phyloP scores from a whole-genome alignment of 2,113 vertebrate species.

The Deroptyus accipitrinus region DNA sequence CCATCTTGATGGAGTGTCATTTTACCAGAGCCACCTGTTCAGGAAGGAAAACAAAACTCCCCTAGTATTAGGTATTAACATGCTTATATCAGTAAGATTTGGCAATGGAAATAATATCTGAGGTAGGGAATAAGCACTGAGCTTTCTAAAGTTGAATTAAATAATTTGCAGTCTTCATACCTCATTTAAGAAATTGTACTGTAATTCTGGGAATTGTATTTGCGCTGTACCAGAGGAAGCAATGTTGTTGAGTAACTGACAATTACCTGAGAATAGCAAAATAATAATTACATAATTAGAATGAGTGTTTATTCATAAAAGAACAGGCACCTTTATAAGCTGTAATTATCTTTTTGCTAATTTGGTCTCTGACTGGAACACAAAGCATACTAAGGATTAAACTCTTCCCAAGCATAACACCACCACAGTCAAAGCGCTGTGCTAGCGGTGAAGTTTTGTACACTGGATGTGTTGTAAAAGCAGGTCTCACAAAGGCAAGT shows the following conservation, averaged over 20 bases:
- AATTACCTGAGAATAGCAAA: constrained; percentile 48
- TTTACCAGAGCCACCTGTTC: constrained; percentile 38
- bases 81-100: neutral
- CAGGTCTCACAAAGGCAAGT: neutral
- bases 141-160: neutral
- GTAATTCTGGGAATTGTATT: neutral
- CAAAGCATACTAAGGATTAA: neutral
- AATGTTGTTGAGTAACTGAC: constrained; percentile 13
- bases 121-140: neutral
- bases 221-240: neutral
- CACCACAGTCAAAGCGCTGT: neutral
- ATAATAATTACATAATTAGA: constrained; percentile 60
- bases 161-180: neutral
- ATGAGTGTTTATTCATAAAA: constrained; percentile 45
- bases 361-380: constrained; percentile 32
- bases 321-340: constrained; percentile 34
- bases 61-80: neutral
- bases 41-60: neutral
- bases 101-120: neutral
- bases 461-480: neutral
- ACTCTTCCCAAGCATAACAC: neutral
- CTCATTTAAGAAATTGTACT: neutral
- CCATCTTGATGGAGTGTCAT: neutral
- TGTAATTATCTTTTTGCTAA: constrained; percentile 51
- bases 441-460: neutral